phyloP scores from a whole-genome alignment of 2,797 vertebrate genomes.

The Ctenopoma kingsleyae region DNA sequence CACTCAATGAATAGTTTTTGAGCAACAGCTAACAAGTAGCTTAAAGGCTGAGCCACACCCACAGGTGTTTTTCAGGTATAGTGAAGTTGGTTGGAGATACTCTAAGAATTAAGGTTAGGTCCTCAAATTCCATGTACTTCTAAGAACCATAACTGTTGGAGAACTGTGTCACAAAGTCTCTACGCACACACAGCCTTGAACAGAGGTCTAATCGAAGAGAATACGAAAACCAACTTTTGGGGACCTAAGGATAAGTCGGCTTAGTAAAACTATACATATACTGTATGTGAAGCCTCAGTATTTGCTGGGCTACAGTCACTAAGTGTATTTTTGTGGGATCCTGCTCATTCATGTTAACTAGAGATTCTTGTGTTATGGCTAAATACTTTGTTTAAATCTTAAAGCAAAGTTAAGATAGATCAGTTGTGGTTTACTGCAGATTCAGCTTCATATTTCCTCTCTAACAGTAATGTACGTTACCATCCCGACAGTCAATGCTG shows the following conservation, averaged over 20 bases:
- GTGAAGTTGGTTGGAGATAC: not conserved
- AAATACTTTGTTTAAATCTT: not conserved
- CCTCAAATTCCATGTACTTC: not conserved
- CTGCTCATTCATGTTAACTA: not conserved
- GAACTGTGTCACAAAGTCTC: not conserved
- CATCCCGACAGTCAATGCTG: slow-evolving; percentile 3
- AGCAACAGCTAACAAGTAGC: too few species aligned
- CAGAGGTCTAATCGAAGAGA: not conserved
- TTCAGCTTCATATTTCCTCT: not conserved
- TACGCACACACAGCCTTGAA: not conserved
- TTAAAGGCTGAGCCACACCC: not conserved
- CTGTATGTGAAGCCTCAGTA: not conserved
- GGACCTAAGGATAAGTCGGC: not conserved
- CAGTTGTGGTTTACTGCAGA: not conserved
- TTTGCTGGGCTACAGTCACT: not conserved
- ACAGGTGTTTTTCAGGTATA: too few species aligned
- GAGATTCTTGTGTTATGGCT: not conserved
- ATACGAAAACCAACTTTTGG: not conserved
- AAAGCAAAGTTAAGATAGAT: slow-evolving; percentile 5
- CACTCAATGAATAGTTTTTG: too few species aligned
- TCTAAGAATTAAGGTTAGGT: not conserved
- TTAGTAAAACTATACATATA: not conserved
- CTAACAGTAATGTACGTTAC: slow-evolving; percentile 2
- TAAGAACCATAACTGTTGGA: not conserved
- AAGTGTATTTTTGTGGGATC: slow-evolving; percentile 33